Base-by-base conservation (phyloP, 2,797 vertebrate species). In the Poeciliopsis paucimaculata region DNA sequence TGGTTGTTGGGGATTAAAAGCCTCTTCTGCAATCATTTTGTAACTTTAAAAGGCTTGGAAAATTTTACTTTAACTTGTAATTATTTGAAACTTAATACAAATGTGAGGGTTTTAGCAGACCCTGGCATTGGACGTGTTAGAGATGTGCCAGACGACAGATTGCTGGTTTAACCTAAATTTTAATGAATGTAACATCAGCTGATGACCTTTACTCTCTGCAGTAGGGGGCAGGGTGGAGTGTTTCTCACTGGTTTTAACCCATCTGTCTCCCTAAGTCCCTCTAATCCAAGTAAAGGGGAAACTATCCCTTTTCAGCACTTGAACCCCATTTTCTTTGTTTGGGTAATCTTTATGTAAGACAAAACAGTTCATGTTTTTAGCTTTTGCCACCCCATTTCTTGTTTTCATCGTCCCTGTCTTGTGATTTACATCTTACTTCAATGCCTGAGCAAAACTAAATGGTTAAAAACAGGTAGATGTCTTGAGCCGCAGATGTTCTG, bases 141-240 rank as follows among this genome's bases (percentile, higher is more conserved):
- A 49, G 41, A 71, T 73, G 74, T 79, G 34, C 55, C 82, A 90
- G 84, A 88, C 84, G 83, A 28, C 85, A 83, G 82, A 84, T 82
- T 90, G 62, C 78, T 71, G 28, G 53, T 86, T 75, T 82, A 84
- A 76, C 84, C 79, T 87, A 87, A 71, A 89, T 91, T 77, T 88
- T 13, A 76, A 80, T 80, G 53, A 39, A 66, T 81, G 12, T 77
- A 34, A 81, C 47, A 68, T 78, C 75, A 76, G 81, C 82, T 28
- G 31, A 1, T 79, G 73, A 73, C 73, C 45, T 76, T 81, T 75
- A 23, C 41, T 51, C 28, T 15, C 80, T 75, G 78, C 74, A 60
- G 72, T 12, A n/a, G 20, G 34, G 70, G 64, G 64, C 4, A 78
- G 75, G 47, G 57, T 13, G 64, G 36, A 26, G 12, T 79, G 10